phyloP scores from a whole-genome alignment of 2,113 vertebrate species.

The Hippocampus mohnikei region DNA sequence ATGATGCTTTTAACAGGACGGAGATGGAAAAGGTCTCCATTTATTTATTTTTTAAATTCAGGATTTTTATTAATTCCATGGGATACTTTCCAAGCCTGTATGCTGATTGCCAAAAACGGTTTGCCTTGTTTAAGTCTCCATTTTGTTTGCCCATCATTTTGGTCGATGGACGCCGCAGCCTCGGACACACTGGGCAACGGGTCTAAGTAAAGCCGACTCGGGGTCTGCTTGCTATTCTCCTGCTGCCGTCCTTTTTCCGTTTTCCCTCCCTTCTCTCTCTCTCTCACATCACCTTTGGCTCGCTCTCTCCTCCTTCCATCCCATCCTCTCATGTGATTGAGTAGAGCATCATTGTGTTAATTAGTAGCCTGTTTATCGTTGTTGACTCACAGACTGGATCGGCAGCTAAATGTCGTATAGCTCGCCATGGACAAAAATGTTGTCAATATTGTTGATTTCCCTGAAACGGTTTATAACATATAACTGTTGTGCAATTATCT shows the following conservation, averaged over 20 bases:
- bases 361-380: slow-evolving; percentile 61
- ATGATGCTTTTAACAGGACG: slow-evolving; percentile 37
- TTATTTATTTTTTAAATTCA: slow-evolving; percentile 33
- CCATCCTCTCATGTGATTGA: slow-evolving; percentile 54
- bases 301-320: slow-evolving; percentile 38
- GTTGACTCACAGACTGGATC: slow-evolving; percentile 11
- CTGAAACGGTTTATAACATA: background rate
- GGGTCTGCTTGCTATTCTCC: slow-evolving; percentile 62
- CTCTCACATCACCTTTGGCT: slow-evolving; percentile 28
- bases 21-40: slow-evolving; percentile 35
- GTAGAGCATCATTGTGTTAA: slow-evolving; percentile 52
- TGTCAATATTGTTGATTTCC: background rate
- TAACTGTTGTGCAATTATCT: background rate
- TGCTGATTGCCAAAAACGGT: slow-evolving; percentile 39
- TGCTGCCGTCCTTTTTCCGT: slow-evolving; percentile 53
- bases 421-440: background rate
- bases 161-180: slow-evolving; percentile 26
- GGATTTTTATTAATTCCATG: slow-evolving; percentile 39
- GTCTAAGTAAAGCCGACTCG: slow-evolving; percentile 53
- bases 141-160: slow-evolving; percentile 53
- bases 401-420: slow-evolving; percentile 12
- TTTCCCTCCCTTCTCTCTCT: slow-evolving; percentile 45
- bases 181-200: slow-evolving; percentile 40
- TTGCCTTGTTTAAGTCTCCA: slow-evolving; percentile 51
- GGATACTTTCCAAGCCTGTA: slow-evolving; percentile 51